Percentiles rank a stretch among this genome's conserved stretches.
Evolutionary conservation across 64 coral and sea anemone species (phyloP).

Genomic region (Montipora cactus): DNA sequence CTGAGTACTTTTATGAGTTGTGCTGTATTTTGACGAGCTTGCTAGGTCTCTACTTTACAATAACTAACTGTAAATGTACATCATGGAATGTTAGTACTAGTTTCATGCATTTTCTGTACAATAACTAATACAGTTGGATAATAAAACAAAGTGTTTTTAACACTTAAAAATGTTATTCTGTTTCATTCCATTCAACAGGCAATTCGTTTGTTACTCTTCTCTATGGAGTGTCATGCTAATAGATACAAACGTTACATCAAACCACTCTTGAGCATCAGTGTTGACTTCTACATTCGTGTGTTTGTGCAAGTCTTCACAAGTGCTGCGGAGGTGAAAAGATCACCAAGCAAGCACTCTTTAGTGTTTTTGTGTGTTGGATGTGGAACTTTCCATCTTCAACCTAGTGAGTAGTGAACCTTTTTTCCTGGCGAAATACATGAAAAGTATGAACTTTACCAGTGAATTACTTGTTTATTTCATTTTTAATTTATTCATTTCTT

Average conservation of each 20-base stretch:
- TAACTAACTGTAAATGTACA: too few relatives aligned
- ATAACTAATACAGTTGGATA: too few relatives aligned
- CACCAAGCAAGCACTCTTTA: conserved; percentile 88
- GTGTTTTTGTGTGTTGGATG: conserved; percentile 90
- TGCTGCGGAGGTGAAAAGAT: conserved; percentile 90
- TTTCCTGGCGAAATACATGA: not conserved
- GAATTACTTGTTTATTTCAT: too few relatives aligned
- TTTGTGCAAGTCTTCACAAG: conserved; percentile 99
- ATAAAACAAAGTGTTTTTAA: too few relatives aligned
- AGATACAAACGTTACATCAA: conserved; percentile 92
- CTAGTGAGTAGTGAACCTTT: conserved; percentile 54
- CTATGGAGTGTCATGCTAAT: conserved; percentile 94
- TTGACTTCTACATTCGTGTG: conserved; percentile 97
- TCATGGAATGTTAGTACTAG: too few relatives aligned
- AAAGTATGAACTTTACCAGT: too few relatives aligned
- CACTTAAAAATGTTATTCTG: not conserved
- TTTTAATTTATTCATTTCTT: too few relatives aligned
- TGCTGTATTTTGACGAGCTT: too few relatives aligned
- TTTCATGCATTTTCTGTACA: too few relatives aligned
- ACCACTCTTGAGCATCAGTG: conserved; percentile 91
- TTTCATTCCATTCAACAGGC: conserved; percentile 71
- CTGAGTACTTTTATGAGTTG: too few relatives aligned
- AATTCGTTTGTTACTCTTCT: conserved; percentile 86
- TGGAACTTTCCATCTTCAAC: conserved; percentile 95
- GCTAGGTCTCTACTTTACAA: too few relatives aligned